Evolutionary conservation across 2,888 invertebrate genomes (phyloP).

Genomic region (Lydus trimaculatus): DNA sequence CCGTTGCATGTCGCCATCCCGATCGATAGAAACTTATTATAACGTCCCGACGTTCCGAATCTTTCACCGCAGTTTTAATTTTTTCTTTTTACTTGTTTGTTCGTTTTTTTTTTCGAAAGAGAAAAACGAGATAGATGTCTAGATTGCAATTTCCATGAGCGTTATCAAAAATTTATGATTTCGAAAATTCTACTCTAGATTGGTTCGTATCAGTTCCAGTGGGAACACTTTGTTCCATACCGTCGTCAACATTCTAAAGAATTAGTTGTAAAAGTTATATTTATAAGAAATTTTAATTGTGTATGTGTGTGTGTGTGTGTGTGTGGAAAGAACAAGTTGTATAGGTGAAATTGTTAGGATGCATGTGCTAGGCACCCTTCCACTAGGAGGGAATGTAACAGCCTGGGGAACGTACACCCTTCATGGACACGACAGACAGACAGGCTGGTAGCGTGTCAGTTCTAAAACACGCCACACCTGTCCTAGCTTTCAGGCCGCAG

Average conservation of each 20-base stretch:
- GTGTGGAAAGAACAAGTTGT: slow-evolving; percentile 1
- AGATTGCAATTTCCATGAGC: slow-evolving; percentile 4
- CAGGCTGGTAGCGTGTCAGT: slow-evolving; percentile 16
- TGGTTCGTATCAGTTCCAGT: slow-evolving; percentile 3
- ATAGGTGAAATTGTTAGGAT: slow-evolving; percentile 1
- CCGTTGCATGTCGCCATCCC: slow-evolving; percentile 8
- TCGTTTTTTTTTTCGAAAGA: neutral
- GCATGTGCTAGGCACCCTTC: slow-evolving; percentile 11
- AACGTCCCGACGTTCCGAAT: slow-evolving; percentile 9
- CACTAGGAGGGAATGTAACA: slow-evolving; percentile 13
- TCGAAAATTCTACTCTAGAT: slow-evolving; percentile 9
- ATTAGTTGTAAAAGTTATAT: neutral
- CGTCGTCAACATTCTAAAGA: neutral
- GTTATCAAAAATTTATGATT: slow-evolving; percentile 14
- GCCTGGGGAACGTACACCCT: slow-evolving; percentile 14
- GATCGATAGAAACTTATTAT: slow-evolving; percentile 11
- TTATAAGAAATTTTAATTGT: neutral
- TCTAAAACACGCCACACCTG: slow-evolving; percentile 18
- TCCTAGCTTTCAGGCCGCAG: slow-evolving; percentile 7
- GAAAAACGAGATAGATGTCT: neutral
- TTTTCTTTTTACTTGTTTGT: neutral
- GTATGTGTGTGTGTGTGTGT: neutral
- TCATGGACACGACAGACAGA: slow-evolving; percentile 17
- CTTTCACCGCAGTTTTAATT: neutral
- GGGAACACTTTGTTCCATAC: neutral